Base-by-base conservation (phyloP, 1,140 invertebrate species). In the Diorhabda carinulata region DNA sequence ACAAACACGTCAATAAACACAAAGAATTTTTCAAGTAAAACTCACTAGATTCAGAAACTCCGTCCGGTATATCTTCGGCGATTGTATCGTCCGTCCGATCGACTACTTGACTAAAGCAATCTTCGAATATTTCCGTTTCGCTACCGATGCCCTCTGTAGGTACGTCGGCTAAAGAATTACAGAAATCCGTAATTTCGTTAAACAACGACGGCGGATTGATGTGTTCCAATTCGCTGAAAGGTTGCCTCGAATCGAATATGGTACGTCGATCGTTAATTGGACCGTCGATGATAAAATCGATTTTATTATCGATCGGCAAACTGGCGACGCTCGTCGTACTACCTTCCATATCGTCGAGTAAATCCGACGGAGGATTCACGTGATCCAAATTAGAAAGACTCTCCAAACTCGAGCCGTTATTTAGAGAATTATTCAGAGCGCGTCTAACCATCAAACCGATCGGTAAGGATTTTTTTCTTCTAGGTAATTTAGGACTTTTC, bases 311-410 rank as follows among this genome's bases (percentile, higher is more conserved):
- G 81, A 93, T 92, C 8, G 88, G 89, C 45, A 95, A 92, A 75
- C 92, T 94, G 0, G 91, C 90, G 2, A 95, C 90, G 66, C 92
- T 95, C 5, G 93, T 81, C 87, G 94, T 92, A 73, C 89, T 91
- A 52, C 88, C 89, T 73, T 92, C 91, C 84, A 94, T 89, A 73
- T 92, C 91, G 71, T 92, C 87, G 60, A 92, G 90, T 88, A 95
- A 89, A 71, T 90, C 85, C 0, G 92, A 92, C 0, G 93, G 92
- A 9, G 92, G 92, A 74, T 92, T 92, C 2, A 93, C 87, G 71
- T 91, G 91, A 40, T 94, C 93, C 58, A 95, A 78, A 72, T 91
- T 87, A 41, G 84, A 85, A 10, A 78, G 25, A 78, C 81, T 74
- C 63, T 81, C 72, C 0, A 88, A 83, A 72, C 88, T 89, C 2